These are phyloP conservation scores for Drosophila colorata DNA, from an alignment of 2,888 invertebrate species.

Conservation along the genomic window DNA sequence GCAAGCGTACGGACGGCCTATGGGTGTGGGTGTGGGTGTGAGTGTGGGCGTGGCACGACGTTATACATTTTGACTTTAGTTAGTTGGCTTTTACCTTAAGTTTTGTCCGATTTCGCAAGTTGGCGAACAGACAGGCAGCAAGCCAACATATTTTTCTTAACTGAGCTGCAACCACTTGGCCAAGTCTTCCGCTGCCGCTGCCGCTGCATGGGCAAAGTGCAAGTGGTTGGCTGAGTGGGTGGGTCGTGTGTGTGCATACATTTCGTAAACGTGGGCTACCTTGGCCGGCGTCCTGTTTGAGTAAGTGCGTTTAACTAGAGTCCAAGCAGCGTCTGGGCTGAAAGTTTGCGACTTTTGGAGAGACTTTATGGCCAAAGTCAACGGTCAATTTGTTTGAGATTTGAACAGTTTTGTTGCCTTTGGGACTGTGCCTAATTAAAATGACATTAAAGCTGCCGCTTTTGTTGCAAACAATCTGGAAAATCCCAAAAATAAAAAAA, in stretches of 20 bases:
- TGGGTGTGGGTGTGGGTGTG: slow-evolving; percentile 18
- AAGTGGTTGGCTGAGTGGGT: slow-evolving; percentile 5
- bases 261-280: slow-evolving; percentile 32
- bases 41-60: slow-evolving; percentile 37
- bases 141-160: slow-evolving; percentile 66
- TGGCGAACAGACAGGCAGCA: slow-evolving; percentile 41
- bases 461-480: slow-evolving; percentile 35
- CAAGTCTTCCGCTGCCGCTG: slow-evolving; percentile 37
- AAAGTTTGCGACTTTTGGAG: slow-evolving; percentile 50
- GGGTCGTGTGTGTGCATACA: slow-evolving; percentile 57
- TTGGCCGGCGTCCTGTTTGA: slow-evolving; percentile 32
- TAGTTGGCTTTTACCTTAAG: slow-evolving; percentile 73
- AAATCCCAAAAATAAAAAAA: not conserved
- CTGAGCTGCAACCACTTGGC: slow-evolving; percentile 51
- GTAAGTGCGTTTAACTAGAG: slow-evolving; percentile 53
- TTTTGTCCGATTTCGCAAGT: slow-evolving; percentile 57
- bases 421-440: slow-evolving; percentile 70
- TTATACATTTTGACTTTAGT: slow-evolving; percentile 65
- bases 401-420: slow-evolving; percentile 57
- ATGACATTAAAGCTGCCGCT: slow-evolving; percentile 65
- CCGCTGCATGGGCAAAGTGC: slow-evolving; percentile 25
- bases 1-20: slow-evolving; percentile 19
- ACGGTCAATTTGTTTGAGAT: slow-evolving; percentile 77
- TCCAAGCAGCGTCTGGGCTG: slow-evolving; percentile 29
- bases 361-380: slow-evolving; percentile 58